Evolutionary conservation across 2,888 invertebrate species (phyloP), one percentile per base, ranked within the genome.

Genomic region (Dasysyrphus albostriatus): DNA sequence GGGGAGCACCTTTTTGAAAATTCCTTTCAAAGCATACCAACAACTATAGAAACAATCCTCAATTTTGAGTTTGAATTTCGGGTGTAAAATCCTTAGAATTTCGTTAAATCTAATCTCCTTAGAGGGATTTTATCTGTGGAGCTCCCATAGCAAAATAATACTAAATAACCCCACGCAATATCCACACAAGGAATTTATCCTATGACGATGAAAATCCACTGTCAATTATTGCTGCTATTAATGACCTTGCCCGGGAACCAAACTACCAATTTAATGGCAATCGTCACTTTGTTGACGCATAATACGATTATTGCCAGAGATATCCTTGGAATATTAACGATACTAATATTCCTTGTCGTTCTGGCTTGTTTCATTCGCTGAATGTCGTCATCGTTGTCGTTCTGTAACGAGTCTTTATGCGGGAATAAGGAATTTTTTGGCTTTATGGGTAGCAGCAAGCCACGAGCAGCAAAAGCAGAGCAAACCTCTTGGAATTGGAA

Each of bases 211-310:
- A 14, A 61, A 39, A 61, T 61, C 61, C 61, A 42, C 72, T 76
- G 39, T 73, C 84, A 81, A 85, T 67, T 81, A 85, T 67, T 81
- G 72, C 81, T 61, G 65, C 72, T 61, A 16, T 61, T 73, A 74
- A 69, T 69, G 73, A 56, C 85, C 76, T 81, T 58, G 77, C 73
- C 69, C 73, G 39, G 47, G 65, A 69, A 73, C 69, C 73, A 85
- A 78, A 82, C 85, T 82, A 82, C 77, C 82, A 69, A 82, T 81
- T 85, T 82, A 85, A 77, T 70, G 82, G 83, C 87, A 87, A 87
- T 83, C 87, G 87, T 87, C 87, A 83, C 83, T 87, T 87, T 87
- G 83, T 87, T 82, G 78, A 83, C 74, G 82, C 82, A 87, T 87
- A 79, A 83, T 75, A 79, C 87, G 83, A 85, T 78, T 87, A 83